Evolutionary conservation across 2,113 vertebrate genomes (phyloP), one percentile per base, ranked within the genome.

Genomic region (Malurus melanocephalus): DNA sequence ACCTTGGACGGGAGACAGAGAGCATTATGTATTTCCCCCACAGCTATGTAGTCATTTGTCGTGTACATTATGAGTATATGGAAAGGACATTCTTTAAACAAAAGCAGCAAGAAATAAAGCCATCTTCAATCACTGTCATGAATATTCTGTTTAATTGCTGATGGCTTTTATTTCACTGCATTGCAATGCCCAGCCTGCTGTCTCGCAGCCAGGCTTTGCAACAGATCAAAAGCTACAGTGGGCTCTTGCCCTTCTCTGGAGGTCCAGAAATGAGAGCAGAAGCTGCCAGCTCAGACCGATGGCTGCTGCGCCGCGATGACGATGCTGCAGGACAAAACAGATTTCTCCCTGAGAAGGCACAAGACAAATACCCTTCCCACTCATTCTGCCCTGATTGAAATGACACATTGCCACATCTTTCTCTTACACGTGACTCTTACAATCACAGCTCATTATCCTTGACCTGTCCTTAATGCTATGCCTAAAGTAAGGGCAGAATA

Each of bases 381-480:
- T 51, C 2, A 2, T 51, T 72, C 43, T 73, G 60, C 66, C 32
- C 32, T 94, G 75, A 93, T 91, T 68, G 61, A 92, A 93, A 92
- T 94, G 61, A 92, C 90, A 92, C 26, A 42, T 74, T 6, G 20
- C 61, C 69, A 28, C 35, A 19, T 85, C 80, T 69, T 92, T 78
- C 66, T 85, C 35, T 77, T 13, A 8, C 38, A 78, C 62, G 32
- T 21, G 74, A 46, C 33, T 56, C 55, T 62, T n/a, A 42, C 64
- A 86, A 80, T 93, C 90, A 89, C 45, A 71, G 87, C 32, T 79
- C 80, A 75, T 96, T 91, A 59, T 83, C 79, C n/a, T 88, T 92
- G 83, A 87, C 60, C 92, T 88, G 84, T 59, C 74, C 90, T 94
- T 87, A 86, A 53, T 62, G 52, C 61, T 75, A n/a, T 45, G 18